Conservation (phyloP, 92 coral and sea anemone genomes). For the Zoanthus sansibaricus region DNA sequence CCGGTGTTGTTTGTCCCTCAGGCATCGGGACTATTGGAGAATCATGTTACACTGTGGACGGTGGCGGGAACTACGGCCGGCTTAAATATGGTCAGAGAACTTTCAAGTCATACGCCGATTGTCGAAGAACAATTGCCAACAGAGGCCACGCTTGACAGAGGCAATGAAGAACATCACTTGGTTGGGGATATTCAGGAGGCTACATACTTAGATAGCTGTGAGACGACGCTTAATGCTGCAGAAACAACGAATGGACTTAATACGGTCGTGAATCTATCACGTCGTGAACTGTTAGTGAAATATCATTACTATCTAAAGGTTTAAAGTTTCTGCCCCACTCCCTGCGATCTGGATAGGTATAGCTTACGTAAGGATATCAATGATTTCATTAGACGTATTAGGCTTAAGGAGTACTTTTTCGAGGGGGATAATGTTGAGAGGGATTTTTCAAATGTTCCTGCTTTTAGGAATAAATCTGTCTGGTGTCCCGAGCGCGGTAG, state of each 20-base stretch:
- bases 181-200: too few relatives aligned
- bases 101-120: too few relatives aligned
- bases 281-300: background rate
- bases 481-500: constrained; percentile 5
- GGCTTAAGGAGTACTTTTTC: constrained; percentile 6
- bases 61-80: too few relatives aligned
- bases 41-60: too few relatives aligned
- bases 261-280: constrained; percentile 24
- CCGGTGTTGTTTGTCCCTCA: too few relatives aligned
- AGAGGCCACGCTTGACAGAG: too few relatives aligned
- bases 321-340: constrained; percentile 39
- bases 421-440: background rate
- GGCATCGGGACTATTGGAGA: too few relatives aligned
- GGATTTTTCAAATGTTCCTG: constrained; percentile 20
- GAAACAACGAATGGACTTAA: constrained; percentile 5
- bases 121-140: too few relatives aligned
- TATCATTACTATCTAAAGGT: constrained; percentile 21
- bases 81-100: too few relatives aligned
- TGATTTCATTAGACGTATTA: constrained; percentile 27
- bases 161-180: too few relatives aligned
- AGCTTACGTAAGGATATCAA: constrained; percentile 10
- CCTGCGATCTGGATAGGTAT: background rate
- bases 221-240: background rate
- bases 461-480: background rate
- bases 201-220: too few relatives aligned